Conservation (phyloP, 1,140 invertebrate species). For the Oreohelix idahoensis region DNA sequence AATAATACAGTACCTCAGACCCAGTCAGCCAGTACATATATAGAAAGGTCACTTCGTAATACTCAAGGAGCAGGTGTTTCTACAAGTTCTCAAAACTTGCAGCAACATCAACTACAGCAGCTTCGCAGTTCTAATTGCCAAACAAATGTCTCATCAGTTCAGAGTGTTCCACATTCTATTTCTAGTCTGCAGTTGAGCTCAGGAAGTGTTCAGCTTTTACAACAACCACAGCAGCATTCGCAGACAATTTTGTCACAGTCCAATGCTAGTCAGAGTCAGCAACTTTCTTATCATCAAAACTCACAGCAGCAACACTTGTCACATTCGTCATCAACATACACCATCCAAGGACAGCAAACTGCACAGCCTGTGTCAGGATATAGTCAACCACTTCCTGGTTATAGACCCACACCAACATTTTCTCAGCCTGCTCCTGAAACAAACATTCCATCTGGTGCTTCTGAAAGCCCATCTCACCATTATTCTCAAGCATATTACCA, state of each 20-base stretch:
- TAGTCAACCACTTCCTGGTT: slow-evolving; percentile 26
- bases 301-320: neutral
- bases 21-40: neutral
- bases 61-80: neutral
- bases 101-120: neutral
- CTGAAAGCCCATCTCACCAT: neutral
- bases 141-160: neutral
- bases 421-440: neutral
- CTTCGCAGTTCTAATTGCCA: neutral
- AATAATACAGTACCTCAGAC: neutral
- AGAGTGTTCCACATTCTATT: neutral
- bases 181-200: neutral
- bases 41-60: neutral
- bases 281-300: neutral
- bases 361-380: slow-evolving; percentile 16
- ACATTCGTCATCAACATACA: neutral
- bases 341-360: neutral
- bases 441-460: neutral
- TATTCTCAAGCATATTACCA: slow-evolving; percentile 10
- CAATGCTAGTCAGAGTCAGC: neutral
- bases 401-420: slow-evolving; percentile 10
- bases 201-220: slow-evolving; percentile 10
- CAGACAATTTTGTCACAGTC: neutral
- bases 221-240: neutral
- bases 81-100: slow-evolving; percentile 6